A percentile compares a stretch with the other conserved stretches of the same genome.
Evolutionary conservation across 2,888 invertebrate genomes (phyloP).

Genomic region (Thera britannica): DNA sequence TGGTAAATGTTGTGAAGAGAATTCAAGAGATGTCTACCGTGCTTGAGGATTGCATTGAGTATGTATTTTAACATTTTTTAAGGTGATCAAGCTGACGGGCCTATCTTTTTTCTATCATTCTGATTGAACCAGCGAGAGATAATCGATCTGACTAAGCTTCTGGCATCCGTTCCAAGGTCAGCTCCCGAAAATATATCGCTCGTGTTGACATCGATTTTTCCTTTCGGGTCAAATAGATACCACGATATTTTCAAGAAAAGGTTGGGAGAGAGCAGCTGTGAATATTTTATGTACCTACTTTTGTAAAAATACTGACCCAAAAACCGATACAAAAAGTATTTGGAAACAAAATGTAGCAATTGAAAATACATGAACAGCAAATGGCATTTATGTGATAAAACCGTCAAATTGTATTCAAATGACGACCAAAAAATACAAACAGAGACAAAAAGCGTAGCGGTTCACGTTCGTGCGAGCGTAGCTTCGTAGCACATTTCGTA

Average conservation of each 20-base stretch:
- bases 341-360: neutral
- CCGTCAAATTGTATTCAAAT: neutral
- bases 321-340: neutral
- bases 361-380: constrained; percentile 4
- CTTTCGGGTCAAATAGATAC: constrained; percentile 13
- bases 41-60: no score
- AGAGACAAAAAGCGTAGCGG: constrained; percentile 1
- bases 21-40: neutral
- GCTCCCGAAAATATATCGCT: constrained; percentile 33
- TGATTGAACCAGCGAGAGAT: neutral
- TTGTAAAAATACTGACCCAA: neutral
- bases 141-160: constrained; percentile 12
- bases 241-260: constrained; percentile 2
- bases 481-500: constrained; percentile 34
- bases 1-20: neutral
- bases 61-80: no score
- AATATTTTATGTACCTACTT: no score
- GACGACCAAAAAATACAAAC: neutral
- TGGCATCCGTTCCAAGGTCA: constrained; percentile 39
- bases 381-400: constrained; percentile 4
- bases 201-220: constrained; percentile 22
- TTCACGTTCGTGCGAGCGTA: constrained; percentile 25
- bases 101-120: neutral
- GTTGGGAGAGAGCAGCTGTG: neutral
- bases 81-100: no score